A percentile compares a stretch with the other conserved stretches of the same genome.
Evolutionary conservation across 2,113 vertebrate species (phyloP).

Genomic region (Lethenteron reissneri): DNA sequence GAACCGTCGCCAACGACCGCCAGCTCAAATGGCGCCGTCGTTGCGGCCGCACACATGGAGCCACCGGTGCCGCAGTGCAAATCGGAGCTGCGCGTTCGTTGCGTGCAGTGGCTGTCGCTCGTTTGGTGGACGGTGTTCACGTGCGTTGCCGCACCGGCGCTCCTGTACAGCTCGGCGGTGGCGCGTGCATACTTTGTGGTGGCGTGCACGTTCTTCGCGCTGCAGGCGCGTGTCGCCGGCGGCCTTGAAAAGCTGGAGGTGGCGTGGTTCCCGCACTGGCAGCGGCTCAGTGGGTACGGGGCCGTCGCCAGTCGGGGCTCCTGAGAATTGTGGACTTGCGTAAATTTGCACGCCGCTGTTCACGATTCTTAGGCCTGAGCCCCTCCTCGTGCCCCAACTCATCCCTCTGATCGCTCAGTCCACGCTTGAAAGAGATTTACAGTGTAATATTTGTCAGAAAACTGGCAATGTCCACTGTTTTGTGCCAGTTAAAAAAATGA

Average conservation of each 20-base stretch:
- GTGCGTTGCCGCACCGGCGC: slow-evolving; percentile 24
- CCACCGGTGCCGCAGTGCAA: slow-evolving; percentile 53
- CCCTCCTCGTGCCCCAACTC: no score
- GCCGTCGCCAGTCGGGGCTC: no score
- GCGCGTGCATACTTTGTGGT: slow-evolving; percentile 42
- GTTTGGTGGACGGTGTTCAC: slow-evolving; percentile 57
- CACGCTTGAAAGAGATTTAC: no score
- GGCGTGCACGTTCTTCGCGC: slow-evolving; percentile 29
- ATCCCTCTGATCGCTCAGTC: no score
- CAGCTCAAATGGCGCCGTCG: neutral
- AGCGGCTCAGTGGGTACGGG: neutral
- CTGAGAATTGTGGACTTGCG: no score
- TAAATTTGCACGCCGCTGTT: no score
- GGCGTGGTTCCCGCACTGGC: slow-evolving; percentile 26
- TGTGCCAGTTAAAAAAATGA: no score
- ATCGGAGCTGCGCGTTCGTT: slow-evolving; percentile 48
- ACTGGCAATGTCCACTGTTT: no score
- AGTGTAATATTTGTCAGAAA: no score
- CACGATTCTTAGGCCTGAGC: no score
- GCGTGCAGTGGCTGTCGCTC: slow-evolving; percentile 47
- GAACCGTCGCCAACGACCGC: neutral
- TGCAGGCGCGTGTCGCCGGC: slow-evolving; percentile 49
- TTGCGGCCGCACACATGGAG: neutral
- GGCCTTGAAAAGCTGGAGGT: slow-evolving; percentile 74
- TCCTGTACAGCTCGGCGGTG: slow-evolving; percentile 37